Percentiles rank a stretch among this genome's conserved stretches.
These are phyloP conservation scores for Drosophila rufa DNA, from an alignment of 1,140 invertebrate species.

Conservation along the genomic window DNA sequence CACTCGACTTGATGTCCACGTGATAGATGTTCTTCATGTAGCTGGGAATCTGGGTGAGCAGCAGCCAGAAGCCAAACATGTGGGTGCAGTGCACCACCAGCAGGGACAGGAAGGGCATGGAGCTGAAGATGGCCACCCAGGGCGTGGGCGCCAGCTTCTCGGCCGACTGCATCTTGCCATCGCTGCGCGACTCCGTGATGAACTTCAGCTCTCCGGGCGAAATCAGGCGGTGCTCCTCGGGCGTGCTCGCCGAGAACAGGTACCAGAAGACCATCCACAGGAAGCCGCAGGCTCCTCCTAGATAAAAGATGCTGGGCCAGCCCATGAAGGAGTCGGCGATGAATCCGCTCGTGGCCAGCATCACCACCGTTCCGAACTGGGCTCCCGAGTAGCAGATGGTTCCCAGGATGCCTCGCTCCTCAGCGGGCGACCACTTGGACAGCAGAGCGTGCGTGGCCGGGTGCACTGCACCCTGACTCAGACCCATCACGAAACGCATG, in stretches of 20 bases:
- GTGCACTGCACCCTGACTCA: constrained; percentile 93
- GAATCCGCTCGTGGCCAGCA: constrained; percentile 87
- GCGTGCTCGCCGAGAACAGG: constrained; percentile 89
- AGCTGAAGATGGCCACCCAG: constrained; percentile 91
- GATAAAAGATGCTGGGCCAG: constrained; percentile 93
- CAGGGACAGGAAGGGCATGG: constrained; percentile 93
- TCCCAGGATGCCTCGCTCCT: constrained; percentile 87
- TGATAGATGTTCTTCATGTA: constrained; percentile 94
- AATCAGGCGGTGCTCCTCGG: constrained; percentile 87
- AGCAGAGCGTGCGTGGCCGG: constrained; percentile 92
- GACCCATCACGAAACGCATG: constrained; percentile 90
- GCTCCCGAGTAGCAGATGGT: constrained; percentile 88
- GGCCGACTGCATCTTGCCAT: constrained; percentile 63
- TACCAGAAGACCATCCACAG: constrained; percentile 88
- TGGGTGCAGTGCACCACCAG: constrained; percentile 94
- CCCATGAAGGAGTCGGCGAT: constrained; percentile 88
- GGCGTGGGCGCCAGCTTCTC: constrained; percentile 86
- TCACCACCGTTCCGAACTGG: constrained; percentile 91
- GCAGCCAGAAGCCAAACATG: constrained; percentile 97
- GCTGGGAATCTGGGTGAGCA: constrained; percentile 95
- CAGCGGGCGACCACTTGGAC: constrained; percentile 90
- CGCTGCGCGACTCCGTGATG: constrained; percentile 86
- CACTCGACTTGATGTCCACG: constrained; percentile 91
- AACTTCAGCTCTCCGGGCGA: constrained; percentile 87
- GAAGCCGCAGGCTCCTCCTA: constrained; percentile 89